Evolutionary conservation across 2,888 invertebrate genomes (phyloP), one percentile per base, ranked within the genome.

Genomic region (Escarpia spicata): DNA sequence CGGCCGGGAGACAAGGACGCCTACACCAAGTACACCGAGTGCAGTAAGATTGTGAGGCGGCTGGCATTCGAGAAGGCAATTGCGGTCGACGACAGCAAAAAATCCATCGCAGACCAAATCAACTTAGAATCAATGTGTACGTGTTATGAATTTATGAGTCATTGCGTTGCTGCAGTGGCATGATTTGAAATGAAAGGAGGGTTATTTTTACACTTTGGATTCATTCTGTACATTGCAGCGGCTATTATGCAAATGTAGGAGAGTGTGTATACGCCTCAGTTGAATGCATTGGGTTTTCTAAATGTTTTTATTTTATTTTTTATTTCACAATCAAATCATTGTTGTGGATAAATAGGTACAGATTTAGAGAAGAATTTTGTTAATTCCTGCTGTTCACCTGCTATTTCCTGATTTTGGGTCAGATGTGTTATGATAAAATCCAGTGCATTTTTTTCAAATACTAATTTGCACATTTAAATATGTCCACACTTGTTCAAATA

Each of bases 21-120:
- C 2, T 98, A 98, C 97, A 96, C 98, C 94, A 99, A 99, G 96
- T 99, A 97, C 96, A 98, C 97, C 92, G 99, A 99, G 97, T 99
- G 99, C 97, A 98, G 98, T 96, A 99, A 99, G 97, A 98, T 99
- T 95, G 98, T 99, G 12, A 98, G 98, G 96, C 98, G 98, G 97
- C 97, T 98, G 95, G 99, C 99, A 12, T 99, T 99, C 97, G 98
- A 99, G 96, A 98, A 98, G 96, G 99, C 99, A 19, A 99, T 99
- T 95, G 98, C 99, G 1, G 98, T 98, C 0, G 99, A 99, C 95
- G 98, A 98, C 95, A 98, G 97, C 92, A 98, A 98, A 96, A 95
- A 95, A 90, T 95, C 95, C 93, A 97, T 99, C 94, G 98, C 98
- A 0, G 99, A 99, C 96, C 97, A 98, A 94, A 98, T 98, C 95